Conservation (phyloP, 2,113 vertebrate species). For the Engystomops pustulosus region DNA sequence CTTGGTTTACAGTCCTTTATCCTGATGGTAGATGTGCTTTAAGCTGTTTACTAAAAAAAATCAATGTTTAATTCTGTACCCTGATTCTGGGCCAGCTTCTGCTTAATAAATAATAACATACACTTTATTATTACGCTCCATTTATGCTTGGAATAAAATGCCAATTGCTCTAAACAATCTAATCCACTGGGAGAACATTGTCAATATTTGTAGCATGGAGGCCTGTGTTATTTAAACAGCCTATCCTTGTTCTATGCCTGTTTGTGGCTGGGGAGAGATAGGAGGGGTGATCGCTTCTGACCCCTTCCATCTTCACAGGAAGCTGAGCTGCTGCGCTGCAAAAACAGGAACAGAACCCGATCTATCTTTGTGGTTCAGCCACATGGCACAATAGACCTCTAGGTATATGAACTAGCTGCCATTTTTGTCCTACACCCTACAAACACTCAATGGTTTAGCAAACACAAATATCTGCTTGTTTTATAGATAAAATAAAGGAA, state of each 20-base stretch:
- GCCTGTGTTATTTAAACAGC: neutral
- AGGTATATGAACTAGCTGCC: neutral
- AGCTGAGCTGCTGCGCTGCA: too few species aligned
- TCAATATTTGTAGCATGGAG: neutral
- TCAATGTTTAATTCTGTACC: neutral
- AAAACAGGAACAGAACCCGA: too few species aligned
- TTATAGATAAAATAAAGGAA: neutral
- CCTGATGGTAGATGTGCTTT: too few species aligned
- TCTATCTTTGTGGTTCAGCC: too few species aligned
- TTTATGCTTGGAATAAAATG: neutral
- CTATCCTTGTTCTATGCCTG: too few species aligned
- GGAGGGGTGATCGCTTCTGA: too few species aligned
- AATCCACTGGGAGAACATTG: too few species aligned
- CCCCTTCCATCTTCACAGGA: too few species aligned
- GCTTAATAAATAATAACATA: conserved; percentile 25
- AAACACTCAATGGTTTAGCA: neutral
- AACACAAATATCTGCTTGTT: neutral
- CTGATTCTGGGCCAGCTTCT: conserved; percentile 10
- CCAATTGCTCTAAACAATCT: neutral
- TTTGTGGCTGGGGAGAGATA: too few species aligned
- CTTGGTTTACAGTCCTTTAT: too few species aligned
- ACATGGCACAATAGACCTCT: too few species aligned
- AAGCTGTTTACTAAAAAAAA: too few species aligned
- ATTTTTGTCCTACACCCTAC: neutral
- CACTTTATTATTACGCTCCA: conserved; percentile 22